Conservation (phyloP, 2,888 invertebrate species). For the Girardia tigrina region DNA sequence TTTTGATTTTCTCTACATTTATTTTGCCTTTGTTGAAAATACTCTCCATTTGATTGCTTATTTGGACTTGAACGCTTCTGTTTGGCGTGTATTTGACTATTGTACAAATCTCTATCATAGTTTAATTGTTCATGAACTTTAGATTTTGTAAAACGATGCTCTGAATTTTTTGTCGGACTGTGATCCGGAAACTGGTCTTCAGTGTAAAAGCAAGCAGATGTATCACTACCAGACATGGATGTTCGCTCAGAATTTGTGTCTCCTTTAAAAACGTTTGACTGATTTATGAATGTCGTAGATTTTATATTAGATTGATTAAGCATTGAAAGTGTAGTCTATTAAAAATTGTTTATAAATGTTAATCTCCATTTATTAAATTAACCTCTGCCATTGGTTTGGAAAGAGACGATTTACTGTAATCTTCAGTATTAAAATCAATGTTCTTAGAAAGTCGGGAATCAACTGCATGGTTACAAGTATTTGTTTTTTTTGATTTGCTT, state of each 20-base stretch:
- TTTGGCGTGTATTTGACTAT: too few species aligned
- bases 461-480: not conserved
- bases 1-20: constrained; percentile 4
- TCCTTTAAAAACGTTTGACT: not conserved
- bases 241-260: not conserved
- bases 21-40: not conserved
- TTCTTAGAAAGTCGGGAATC: not conserved
- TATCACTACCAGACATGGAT: not conserved
- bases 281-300: not conserved
- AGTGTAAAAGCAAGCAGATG: not conserved
- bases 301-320: not conserved
- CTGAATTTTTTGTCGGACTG: not conserved
- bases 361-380: not conserved
- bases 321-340: not conserved
- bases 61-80: not conserved
- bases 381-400: not conserved
- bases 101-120: too few species aligned
- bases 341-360: not conserved
- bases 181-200: not conserved
- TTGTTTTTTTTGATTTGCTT: not conserved
- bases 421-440: not conserved
- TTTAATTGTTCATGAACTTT: not conserved
- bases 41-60: not conserved
- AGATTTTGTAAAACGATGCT: not conserved
- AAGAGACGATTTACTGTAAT: not conserved